Evolutionary conservation across 2,888 invertebrate genomes (phyloP).

Genomic region (Melangyna quadrimaculata): DNA sequence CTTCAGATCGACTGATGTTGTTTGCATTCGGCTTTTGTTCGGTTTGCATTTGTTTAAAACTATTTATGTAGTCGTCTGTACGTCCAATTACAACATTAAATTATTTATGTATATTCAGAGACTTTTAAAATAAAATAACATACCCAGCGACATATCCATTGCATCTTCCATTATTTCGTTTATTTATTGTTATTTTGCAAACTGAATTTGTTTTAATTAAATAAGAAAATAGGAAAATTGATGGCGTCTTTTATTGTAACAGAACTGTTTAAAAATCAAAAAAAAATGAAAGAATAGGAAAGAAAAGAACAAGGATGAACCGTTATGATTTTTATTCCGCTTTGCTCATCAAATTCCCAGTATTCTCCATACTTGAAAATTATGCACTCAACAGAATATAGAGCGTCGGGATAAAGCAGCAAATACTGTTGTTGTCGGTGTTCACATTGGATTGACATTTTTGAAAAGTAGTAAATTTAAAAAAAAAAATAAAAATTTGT

Average conservation of each 20-base stretch:
- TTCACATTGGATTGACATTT: too few relatives aligned
- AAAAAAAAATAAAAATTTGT: too few relatives aligned
- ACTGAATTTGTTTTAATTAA: background rate
- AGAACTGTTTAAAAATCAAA: background rate
- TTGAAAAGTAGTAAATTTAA: too few relatives aligned
- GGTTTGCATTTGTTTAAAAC: background rate
- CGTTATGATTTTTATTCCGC: slow-evolving; percentile 6
- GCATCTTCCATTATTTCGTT: slow-evolving; percentile 6
- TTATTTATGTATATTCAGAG: background rate
- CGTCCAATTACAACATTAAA: background rate
- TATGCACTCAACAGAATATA: background rate
- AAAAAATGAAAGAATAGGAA: background rate
- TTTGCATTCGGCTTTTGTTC: background rate
- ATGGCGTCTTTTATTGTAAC: background rate
- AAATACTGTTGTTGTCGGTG: too few relatives aligned
- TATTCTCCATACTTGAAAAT: background rate
- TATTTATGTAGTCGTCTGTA: slow-evolving; percentile 60
- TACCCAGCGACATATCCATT: slow-evolving; percentile 68
- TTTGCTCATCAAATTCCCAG: background rate
- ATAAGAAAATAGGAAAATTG: background rate
- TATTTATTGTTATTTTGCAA: background rate
- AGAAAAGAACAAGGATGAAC: background rate
- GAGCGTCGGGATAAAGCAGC: background rate
- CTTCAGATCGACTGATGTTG: slow-evolving; percentile 1
- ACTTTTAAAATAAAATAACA: background rate